Conservation (phyloP, 2,113 vertebrate species). For the Tenebrosternarchus preto region DNA sequence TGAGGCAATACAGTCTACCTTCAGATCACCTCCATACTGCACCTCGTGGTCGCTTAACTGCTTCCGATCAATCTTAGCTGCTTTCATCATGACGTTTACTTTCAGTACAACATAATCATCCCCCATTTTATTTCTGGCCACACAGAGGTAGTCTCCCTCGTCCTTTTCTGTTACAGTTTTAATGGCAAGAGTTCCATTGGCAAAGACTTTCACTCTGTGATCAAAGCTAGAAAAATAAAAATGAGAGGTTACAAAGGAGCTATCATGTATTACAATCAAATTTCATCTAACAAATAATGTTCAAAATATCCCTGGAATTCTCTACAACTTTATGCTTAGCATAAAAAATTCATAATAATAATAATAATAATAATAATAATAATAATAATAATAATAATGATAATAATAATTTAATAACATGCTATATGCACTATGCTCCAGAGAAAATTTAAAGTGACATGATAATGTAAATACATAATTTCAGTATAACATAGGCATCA, state of each 20-base stretch:
- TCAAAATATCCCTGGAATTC: not conserved
- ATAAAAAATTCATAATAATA: not conserved
- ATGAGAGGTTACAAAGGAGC: not conserved
- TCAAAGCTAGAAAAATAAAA: slow-evolving; percentile 74
- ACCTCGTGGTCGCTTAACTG: slow-evolving; percentile 79
- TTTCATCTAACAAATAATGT: not conserved
- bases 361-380: too few species aligned
- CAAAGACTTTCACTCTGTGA: slow-evolving; percentile 78
- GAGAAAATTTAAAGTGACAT: not conserved
- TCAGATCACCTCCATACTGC: slow-evolving; percentile 80
- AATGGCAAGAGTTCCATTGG: slow-evolving; percentile 85
- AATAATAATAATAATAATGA: too few species aligned
- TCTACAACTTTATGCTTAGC: not conserved
- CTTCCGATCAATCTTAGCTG: slow-evolving; percentile 85
- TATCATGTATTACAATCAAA: not conserved
- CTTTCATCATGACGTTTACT: slow-evolving; percentile 83
- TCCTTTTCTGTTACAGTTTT: slow-evolving; percentile 84
- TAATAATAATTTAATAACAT: not conserved
- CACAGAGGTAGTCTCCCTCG: slow-evolving; percentile 88
- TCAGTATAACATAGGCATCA: not conserved
- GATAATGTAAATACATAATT: not conserved
- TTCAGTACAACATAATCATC: slow-evolving; percentile 84
- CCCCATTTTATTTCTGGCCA: slow-evolving; percentile 85
- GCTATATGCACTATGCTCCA: not conserved
- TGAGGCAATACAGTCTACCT: slow-evolving; percentile 89